Base-by-base conservation (phyloP, 2,888 invertebrate species). In the Agrotis puta region DNA sequence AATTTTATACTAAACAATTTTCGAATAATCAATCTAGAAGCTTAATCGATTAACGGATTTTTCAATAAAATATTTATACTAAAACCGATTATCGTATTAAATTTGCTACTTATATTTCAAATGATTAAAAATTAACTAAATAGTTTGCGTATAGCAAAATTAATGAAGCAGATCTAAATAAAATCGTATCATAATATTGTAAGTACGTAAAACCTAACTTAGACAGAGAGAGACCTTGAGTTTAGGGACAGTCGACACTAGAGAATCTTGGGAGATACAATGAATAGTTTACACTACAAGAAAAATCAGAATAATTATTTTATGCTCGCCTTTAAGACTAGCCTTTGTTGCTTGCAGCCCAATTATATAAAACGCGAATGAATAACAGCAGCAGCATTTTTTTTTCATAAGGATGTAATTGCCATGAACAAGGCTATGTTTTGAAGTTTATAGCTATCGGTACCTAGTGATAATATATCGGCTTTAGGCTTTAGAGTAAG, bases 181-280 rank as follows among this genome's bases (percentile, higher is more conserved):
- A 70, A 78, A 74, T 63, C 64, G 64, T 70, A 64, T 64, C 54
- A 71, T 74, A 77, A 63, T 70, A 71, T 74, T 79, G 82, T 85
- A 85, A 85, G 85, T 85, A 85, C 85, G 74, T 83, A 77, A 75
- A 71, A 79, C 66, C 68, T 83, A 73, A 74, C 62, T 57, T 82
- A 80, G 56, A 48, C 64, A 64, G 58, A 77, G 75, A 83, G 80
- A 84, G 77, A 84, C 81, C 62, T 77, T 73, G 57, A 67, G 58
- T 72, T 64, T 68, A 59, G 50, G 51, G 72, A 73, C 76, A 78
- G 82, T 80, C 80, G 53, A 71, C 54, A 76, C 43, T 71, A 54
- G n/a, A 57, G 4, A 50, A 24, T 39, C 18, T 51, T 70, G 59
- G 48, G 65, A 75, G 63, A 62, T 66, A 72, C 57, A 22, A 61